Percentiles rank a stretch among this genome's conserved stretches.
phyloP scores from a whole-genome alignment of 2,113 vertebrate genomes.

The Geococcyx californianus region DNA sequence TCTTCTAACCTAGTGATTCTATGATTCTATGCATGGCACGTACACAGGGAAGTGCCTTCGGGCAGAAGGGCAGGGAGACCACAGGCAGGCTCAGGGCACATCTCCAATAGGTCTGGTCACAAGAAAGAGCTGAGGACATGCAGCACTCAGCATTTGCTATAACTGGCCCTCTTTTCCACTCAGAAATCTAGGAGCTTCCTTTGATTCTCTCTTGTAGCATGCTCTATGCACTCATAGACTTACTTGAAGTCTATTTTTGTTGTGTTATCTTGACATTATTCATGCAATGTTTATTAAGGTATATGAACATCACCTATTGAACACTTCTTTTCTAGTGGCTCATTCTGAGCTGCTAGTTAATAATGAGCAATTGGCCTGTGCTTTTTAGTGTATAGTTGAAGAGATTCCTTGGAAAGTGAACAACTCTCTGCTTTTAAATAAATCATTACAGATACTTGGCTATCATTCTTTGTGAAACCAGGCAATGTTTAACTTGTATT shows the following conservation, averaged over 20 bases:
- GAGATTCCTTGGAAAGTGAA: not conserved
- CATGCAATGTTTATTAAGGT: not conserved
- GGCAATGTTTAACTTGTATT: not conserved
- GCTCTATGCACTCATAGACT: fast-evolving
- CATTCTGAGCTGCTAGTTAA: not conserved
- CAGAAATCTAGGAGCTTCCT: not conserved
- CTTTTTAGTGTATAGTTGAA: not conserved
- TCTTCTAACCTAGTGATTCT: no score
- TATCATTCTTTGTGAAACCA: not conserved
- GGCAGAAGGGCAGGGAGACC: not conserved
- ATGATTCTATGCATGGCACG: fast-evolving
- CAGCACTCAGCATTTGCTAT: not conserved
- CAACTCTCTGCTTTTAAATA: not conserved
- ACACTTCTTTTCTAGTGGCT: not conserved
- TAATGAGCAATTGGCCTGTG: not conserved
- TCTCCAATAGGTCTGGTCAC: not conserved
- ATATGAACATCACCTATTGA: not conserved
- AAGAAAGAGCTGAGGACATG: not conserved
- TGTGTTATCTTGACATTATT: not conserved
- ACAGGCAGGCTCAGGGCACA: fast-evolving
- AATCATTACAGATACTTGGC: not conserved
- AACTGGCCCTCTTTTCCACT: not conserved
- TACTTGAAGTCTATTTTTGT: slow-evolving; percentile 13
- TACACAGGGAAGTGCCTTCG: fast-evolving
- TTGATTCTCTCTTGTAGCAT: not conserved